A percentile compares a stretch with the other conserved stretches of the same genome.
Evolutionary conservation across 1,140 invertebrate species (phyloP).

Genomic region (Bombus huntii): DNA sequence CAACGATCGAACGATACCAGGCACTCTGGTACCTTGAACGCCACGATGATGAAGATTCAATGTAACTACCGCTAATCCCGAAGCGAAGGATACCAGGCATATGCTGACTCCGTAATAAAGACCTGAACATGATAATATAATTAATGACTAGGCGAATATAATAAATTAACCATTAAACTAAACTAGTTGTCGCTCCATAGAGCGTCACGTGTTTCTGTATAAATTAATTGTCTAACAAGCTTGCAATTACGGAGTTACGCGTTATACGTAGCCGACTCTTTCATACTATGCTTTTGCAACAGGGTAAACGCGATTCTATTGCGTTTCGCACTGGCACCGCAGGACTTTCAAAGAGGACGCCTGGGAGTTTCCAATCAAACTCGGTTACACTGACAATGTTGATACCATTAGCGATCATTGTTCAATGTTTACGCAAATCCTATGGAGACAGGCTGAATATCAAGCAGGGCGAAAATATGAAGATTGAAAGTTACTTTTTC

Average conservation of each 20-base stretch:
- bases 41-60: slow-evolving; percentile 95
- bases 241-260: slow-evolving; percentile 18
- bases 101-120: slow-evolving; percentile 96
- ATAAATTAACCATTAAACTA: background rate
- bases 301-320: slow-evolving; percentile 15
- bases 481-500: background rate
- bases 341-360: slow-evolving; percentile 1
- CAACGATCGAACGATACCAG: slow-evolving; percentile 86
- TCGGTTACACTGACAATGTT: background rate
- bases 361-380: slow-evolving; percentile 27
- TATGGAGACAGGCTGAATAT: background rate
- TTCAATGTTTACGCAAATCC: background rate
- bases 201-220: background rate
- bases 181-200: background rate
- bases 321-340: background rate
- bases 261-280: no score
- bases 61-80: slow-evolving; percentile 92
- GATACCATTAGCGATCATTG: background rate
- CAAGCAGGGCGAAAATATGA: background rate
- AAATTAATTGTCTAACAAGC: background rate
- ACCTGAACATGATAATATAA: slow-evolving; percentile 83
- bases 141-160: background rate
- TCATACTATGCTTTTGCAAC: background rate
- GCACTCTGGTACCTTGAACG: slow-evolving; percentile 89
- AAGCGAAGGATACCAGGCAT: slow-evolving; percentile 94